Conservation (phyloP, 2,113 vertebrate genomes). For the Archilochus colubris region DNA sequence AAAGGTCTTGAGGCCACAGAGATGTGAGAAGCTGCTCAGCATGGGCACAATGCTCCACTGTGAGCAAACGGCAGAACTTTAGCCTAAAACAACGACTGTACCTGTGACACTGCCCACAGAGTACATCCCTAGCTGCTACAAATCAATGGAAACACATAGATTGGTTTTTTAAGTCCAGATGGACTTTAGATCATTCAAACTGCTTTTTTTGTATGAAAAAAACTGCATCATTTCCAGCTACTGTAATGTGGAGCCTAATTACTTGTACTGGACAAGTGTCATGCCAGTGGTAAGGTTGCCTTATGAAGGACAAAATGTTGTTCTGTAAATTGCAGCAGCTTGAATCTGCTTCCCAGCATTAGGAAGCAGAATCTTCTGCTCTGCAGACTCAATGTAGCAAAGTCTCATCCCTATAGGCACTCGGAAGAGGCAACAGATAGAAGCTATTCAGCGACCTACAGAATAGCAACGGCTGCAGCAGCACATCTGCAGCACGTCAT, state of each 20-base stretch:
- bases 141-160: neutral
- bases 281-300: fast-evolving
- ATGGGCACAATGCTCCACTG: fast-evolving
- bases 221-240: neutral
- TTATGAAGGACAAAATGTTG: neutral
- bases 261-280: neutral
- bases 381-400: neutral
- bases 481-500: neutral
- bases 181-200: neutral
- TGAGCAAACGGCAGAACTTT: neutral
- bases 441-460: neutral
- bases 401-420: neutral
- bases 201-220: neutral
- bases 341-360: neutral
- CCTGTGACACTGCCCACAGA: neutral
- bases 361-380: neutral
- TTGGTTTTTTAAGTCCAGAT: neutral
- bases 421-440: neutral
- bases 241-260: neutral
- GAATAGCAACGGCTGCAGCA: neutral
- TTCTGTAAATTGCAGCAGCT: neutral
- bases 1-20: neutral
- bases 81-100: neutral
- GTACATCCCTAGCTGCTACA: neutral
- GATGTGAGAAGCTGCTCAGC: neutral